Percentiles rank a stretch among this genome's conserved stretches.
Conservation (phyloP, 1,140 invertebrate genomes). For the Aphelinus atriplicis region DNA sequence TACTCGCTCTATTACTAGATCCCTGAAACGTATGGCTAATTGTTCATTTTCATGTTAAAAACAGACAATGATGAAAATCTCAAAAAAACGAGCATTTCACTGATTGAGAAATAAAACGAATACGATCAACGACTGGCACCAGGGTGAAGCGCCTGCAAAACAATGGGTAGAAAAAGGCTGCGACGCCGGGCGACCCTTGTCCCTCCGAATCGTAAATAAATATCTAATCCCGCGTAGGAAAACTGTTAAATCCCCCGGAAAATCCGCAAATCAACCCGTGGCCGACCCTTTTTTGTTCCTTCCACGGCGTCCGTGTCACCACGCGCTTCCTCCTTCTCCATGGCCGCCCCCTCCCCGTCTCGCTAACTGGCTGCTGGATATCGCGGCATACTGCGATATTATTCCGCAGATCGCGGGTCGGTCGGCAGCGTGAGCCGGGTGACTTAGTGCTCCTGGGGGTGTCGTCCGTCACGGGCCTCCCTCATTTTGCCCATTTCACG, state of each 20-base stretch:
- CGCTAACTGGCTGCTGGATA: too few relatives aligned
- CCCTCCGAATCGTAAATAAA: conserved; percentile 35
- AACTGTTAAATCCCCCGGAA: conserved; percentile 16
- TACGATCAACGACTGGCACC: too few relatives aligned
- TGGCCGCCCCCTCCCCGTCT: background rate
- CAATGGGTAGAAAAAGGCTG: too few relatives aligned
- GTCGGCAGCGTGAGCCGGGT: conserved; percentile 44
- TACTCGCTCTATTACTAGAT: too few relatives aligned
- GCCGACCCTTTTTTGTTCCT: conserved; percentile 19
- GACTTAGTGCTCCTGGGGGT: conserved; percentile 61
- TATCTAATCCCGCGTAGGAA: conserved; percentile 28
- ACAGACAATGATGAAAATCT: too few relatives aligned
- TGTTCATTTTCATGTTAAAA: too few relatives aligned
- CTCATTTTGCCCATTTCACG: conserved; percentile 17
- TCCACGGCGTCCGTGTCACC: background rate
- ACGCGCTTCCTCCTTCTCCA: background rate
- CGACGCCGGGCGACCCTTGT: too few relatives aligned
- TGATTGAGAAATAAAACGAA: too few relatives aligned
- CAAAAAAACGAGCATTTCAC: too few relatives aligned
- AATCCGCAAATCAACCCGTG: conserved; percentile 36
- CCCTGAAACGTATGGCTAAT: too few relatives aligned
- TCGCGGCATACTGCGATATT: conserved; percentile 45
- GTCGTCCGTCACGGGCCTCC: conserved; percentile 48
- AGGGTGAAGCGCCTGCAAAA: too few relatives aligned
- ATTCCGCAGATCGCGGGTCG: conserved; percentile 47